Conservation (phyloP, 2,888 invertebrate species). For the Pimpla rufipes region DNA sequence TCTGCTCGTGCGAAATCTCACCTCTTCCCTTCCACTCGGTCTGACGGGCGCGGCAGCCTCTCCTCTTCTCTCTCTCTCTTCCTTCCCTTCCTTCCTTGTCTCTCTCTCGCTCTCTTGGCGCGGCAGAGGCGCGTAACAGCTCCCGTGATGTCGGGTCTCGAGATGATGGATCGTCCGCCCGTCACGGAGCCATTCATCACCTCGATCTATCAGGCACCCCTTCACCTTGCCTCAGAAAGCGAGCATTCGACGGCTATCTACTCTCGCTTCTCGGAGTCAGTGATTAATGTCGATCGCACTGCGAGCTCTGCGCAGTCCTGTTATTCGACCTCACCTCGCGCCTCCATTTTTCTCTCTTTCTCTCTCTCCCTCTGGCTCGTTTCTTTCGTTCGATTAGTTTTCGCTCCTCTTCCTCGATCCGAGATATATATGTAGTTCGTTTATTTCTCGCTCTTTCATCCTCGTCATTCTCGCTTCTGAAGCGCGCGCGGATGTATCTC, state of each 20-base stretch:
- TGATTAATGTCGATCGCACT: constrained; percentile 84
- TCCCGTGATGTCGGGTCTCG: constrained; percentile 69
- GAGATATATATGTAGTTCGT: no score
- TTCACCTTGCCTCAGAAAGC: constrained; percentile 84
- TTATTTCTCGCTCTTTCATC: constrained; percentile 57
- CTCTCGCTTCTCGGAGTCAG: constrained; percentile 81
- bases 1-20: constrained; percentile 82
- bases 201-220: constrained; percentile 84
- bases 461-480: constrained; percentile 11
- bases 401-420: constrained; percentile 27
- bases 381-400: constrained; percentile 27
- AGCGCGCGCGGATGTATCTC: background rate
- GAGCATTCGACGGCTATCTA: constrained; percentile 84
- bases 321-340: constrained; percentile 81
- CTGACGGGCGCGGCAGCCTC: constrained; percentile 74
- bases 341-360: constrained; percentile 62
- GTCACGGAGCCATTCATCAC: constrained; percentile 85
- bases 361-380: constrained; percentile 24
- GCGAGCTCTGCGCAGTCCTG: constrained; percentile 73
- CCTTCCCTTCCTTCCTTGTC: constrained; percentile 3
- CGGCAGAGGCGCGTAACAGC: constrained; percentile 61
- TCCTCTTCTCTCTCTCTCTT: background rate
- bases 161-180: constrained; percentile 84
- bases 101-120: constrained; percentile 31
- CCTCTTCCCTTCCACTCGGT: constrained; percentile 75